These are phyloP conservation scores for Petaurus breviceps DNA, from an alignment of 2,113 vertebrate genomes.

Conservation along the genomic window DNA sequence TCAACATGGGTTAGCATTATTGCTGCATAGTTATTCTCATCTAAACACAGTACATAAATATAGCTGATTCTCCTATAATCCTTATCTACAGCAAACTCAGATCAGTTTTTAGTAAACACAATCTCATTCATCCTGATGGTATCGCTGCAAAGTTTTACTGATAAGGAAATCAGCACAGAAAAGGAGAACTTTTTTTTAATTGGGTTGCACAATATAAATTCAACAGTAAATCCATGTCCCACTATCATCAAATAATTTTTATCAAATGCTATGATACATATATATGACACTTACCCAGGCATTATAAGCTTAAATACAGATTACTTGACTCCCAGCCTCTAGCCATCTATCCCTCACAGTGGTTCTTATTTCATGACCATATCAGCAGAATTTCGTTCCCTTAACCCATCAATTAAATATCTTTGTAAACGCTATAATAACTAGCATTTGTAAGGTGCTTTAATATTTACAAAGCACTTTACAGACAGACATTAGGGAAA, in stretches of 20 bases:
- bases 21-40: too few relatives aligned
- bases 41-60: too few relatives aligned
- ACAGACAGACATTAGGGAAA: background rate
- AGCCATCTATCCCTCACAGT: background rate
- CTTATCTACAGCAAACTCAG: too few relatives aligned
- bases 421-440: background rate
- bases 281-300: background rate
- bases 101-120: too few relatives aligned
- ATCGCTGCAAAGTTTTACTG: background rate
- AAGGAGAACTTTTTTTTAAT: background rate
- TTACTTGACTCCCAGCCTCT: background rate
- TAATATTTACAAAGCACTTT: background rate
- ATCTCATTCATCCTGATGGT: too few relatives aligned
- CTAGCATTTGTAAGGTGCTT: background rate
- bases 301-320: background rate
- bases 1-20: too few relatives aligned
- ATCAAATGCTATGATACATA: background rate
- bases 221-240: background rate
- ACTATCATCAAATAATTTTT: background rate
- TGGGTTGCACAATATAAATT: background rate
- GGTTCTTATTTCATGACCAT: background rate
- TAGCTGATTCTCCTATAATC: too few relatives aligned
- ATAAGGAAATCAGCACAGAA: background rate
- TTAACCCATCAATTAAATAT: background rate
- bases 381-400: background rate